A percentile compares a stretch with the other conserved stretches of the same genome.
These are phyloP conservation scores for Tyrophagus putrescentiae DNA, from an alignment of 1,140 invertebrate species.

Conservation along the genomic window DNA sequence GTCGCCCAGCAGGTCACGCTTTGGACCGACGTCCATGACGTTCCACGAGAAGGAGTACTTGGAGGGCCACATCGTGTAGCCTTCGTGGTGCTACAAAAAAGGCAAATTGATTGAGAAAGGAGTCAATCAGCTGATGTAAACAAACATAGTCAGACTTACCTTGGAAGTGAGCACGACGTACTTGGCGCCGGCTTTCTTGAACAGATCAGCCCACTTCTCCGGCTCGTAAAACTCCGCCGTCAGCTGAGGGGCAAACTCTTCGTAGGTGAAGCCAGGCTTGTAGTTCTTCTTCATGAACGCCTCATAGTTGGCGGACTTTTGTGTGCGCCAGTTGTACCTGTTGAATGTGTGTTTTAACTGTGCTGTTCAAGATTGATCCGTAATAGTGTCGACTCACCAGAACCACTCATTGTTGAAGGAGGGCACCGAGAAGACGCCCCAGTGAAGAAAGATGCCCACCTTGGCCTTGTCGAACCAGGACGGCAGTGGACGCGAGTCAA, in stretches of 20 bases:
- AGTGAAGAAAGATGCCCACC: slow-evolving; percentile 82
- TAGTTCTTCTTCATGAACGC: slow-evolving; percentile 36
- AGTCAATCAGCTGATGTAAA: too few species aligned
- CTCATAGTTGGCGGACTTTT: too few species aligned
- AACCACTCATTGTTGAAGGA: slow-evolving; percentile 74
- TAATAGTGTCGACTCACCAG: slow-evolving; percentile 48
- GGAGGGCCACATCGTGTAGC: slow-evolving; percentile 18
- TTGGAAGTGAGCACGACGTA: slow-evolving; percentile 81
- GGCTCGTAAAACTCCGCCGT: slow-evolving; percentile 36
- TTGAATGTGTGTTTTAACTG: too few species aligned
- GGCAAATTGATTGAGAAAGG: too few species aligned
- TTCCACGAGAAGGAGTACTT: slow-evolving; percentile 62
- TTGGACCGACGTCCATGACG: slow-evolving; percentile 64
- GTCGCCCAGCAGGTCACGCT: slow-evolving; percentile 54
- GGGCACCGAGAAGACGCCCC: slow-evolving; percentile 81
- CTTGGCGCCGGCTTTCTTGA: slow-evolving; percentile 36
- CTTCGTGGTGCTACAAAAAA: slow-evolving; percentile 18
- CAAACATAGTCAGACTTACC: too few species aligned
- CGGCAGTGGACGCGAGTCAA: slow-evolving; percentile 66
- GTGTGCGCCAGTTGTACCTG: too few species aligned
- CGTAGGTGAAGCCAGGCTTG: slow-evolving; percentile 34
- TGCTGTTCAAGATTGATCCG: too few species aligned
- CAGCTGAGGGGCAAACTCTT: slow-evolving; percentile 36
- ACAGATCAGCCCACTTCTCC: slow-evolving; percentile 33
- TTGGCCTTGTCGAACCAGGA: slow-evolving; percentile 79